These are phyloP conservation scores for Phyllostomus discolor DNA, from an alignment of 2,113 vertebrate species.

Conservation along the genomic window DNA sequence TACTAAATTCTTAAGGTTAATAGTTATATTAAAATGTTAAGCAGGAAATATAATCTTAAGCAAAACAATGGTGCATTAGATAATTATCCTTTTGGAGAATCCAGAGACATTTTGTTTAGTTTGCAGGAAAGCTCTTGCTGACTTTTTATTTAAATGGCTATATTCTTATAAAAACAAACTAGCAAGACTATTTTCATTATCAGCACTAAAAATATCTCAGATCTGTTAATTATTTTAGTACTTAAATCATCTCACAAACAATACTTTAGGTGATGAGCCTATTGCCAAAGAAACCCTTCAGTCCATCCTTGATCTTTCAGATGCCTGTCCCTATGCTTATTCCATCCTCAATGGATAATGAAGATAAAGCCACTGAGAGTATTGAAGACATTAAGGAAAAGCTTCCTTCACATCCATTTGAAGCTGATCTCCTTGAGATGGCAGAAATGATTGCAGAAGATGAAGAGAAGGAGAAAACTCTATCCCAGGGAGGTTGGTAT, in stretches of 20 bases:
- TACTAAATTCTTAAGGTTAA: background rate
- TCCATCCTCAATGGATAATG: conserved; percentile 87
- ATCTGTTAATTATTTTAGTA: conserved; percentile 17
- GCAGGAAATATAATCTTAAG: conserved; percentile 1
- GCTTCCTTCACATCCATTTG: conserved; percentile 89
- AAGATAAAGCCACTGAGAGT: conserved; percentile 86
- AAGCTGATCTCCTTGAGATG: conserved; percentile 97
- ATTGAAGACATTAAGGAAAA: conserved; percentile 93
- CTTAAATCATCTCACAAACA: conserved; percentile 5
- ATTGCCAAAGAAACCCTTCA: background rate
- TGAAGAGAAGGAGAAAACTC: conserved; percentile 84
- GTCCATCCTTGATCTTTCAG: conserved; percentile 75
- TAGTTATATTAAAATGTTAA: background rate
- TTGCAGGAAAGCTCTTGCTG: background rate
- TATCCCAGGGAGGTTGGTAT: conserved; percentile 86
- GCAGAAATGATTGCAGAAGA: conserved; percentile 97
- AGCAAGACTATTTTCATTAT: background rate
- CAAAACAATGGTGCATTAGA: background rate
- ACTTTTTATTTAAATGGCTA: conserved; percentile 13
- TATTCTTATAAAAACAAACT: background rate
- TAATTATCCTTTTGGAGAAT: conserved; percentile 15
- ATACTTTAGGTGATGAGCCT: background rate
- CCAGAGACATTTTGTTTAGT: background rate
- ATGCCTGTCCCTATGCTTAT: conserved; percentile 94
- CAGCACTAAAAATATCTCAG: background rate